These are phyloP conservation scores for Ctenochaetus hawaiiensis DNA, from an alignment of 2,797 vertebrate genomes.

Conservation along the genomic window DNA sequence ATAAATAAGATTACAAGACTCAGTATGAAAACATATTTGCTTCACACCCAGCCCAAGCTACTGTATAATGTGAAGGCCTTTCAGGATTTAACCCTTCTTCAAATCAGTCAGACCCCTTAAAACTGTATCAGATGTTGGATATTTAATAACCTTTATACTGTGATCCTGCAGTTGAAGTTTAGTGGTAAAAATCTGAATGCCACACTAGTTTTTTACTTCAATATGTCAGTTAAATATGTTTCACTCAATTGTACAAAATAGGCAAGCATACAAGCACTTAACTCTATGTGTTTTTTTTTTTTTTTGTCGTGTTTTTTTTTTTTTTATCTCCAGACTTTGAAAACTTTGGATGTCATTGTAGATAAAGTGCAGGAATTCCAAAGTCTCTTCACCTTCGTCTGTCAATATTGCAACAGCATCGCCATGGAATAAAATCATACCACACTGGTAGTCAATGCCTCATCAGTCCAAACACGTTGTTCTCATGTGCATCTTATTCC, in stretches of 20 bases:
- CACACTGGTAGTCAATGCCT: constrained; percentile 38
- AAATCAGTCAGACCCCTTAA: not conserved
- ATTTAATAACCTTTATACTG: not conserved
- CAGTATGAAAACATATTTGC: not conserved
- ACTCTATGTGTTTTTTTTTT: constrained; percentile 22
- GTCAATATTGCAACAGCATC: constrained; percentile 44
- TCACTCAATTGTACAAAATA: not conserved
- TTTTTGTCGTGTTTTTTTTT: constrained; percentile 13
- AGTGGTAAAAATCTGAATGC: not conserved
- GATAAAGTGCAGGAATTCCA: constrained; percentile 85
- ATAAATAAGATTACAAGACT: too few species aligned
- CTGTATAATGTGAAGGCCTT: not conserved
- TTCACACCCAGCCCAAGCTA: not conserved
- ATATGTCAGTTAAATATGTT: not conserved
- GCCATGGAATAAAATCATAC: constrained; percentile 54
- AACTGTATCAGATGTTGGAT: too few species aligned
- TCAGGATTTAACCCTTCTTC: not conserved
- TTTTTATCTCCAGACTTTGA: constrained; percentile 27
- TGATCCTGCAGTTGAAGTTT: not conserved
- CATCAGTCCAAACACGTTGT: constrained; percentile 34
- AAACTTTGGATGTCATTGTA: constrained; percentile 63
- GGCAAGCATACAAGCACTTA: not conserved
- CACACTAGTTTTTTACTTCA: not conserved
- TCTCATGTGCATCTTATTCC: constrained; percentile 34
- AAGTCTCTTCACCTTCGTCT: constrained; percentile 58